A percentile compares a stretch with the other conserved stretches of the same genome.
phyloP scores from a whole-genome alignment of 2,113 vertebrate species.

The Craseonycteris thonglongyai region DNA sequence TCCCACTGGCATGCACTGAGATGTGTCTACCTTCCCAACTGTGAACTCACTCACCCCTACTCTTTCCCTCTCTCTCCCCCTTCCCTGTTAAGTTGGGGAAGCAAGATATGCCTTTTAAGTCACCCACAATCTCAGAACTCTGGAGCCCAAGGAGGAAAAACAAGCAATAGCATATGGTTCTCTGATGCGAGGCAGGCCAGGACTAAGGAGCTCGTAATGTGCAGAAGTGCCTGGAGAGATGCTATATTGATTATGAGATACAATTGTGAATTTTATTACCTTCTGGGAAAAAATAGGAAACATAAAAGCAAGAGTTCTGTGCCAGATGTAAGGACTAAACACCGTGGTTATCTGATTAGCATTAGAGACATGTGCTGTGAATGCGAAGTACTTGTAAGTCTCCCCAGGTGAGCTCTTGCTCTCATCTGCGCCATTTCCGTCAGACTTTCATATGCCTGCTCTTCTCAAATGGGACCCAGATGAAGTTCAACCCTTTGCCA shows the following conservation, averaged over 20 bases:
- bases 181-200: conserved; percentile 26
- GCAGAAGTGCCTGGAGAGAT: conserved; percentile 75
- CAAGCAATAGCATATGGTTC: conserved; percentile 53
- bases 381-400: conserved; percentile 71
- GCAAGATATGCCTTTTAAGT: conserved; percentile 58
- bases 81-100: background rate
- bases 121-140: conserved; percentile 39
- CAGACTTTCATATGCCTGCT: conserved; percentile 32
- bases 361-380: conserved; percentile 76
- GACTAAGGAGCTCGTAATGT: conserved; percentile 21
- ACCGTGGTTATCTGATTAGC: conserved; percentile 72
- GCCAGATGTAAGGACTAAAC: conserved; percentile 79
- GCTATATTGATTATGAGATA: conserved; percentile 78
- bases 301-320: conserved; percentile 77
- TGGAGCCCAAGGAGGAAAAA: conserved; percentile 60
- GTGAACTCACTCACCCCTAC: background rate
- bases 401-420: conserved; percentile 78
- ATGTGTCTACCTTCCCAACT: background rate
- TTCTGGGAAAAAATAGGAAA: conserved; percentile 72
- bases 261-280: conserved; percentile 79
- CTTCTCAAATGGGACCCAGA: conserved; percentile 65
- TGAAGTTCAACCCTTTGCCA: conserved; percentile 47
- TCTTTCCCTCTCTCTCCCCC: background rate
- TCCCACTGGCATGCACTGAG: no score
- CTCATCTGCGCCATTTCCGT: conserved; percentile 70